Base-by-base conservation (phyloP, 2,888 invertebrate species). In the Caenorhabditis sulstoni region DNA sequence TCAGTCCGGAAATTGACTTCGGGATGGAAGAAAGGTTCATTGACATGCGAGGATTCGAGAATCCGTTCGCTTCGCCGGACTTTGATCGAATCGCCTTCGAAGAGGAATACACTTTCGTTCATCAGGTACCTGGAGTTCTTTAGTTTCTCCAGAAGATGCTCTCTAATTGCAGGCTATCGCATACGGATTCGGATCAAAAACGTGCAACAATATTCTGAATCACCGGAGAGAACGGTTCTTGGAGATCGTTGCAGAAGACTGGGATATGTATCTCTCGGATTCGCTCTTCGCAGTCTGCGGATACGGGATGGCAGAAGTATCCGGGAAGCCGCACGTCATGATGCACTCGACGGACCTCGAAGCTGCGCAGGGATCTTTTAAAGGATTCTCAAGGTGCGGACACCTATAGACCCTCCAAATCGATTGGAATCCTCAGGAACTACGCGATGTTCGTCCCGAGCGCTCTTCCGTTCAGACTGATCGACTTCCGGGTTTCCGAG, bases 271-370 rank as follows among this genome's bases (percentile, higher is more conserved):
- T 18, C 39, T 74, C 0, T 66, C 74, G 29, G 74, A 74, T 47
- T 74, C 74, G 23, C 66, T 74, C 9, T 74, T 74, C 9, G 66
- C 65, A 12, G 58, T 67, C 5, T 75, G 75, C 50, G 75, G 75
- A 2, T 75, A 75, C 39, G 67, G 66, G 5, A 62, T 75, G 59
- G 75, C 75, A 9, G 50, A 62, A 8, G 47, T 75, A 1, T 67
- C 61, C 47, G 66, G 66, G 16, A 67, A 62, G 29, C 75, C 66
- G 18, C 75, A 75, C 20, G 67, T 75, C 3, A 67, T 75, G 66
- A 67, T 75, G 75, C 75, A 75, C 50, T 75, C 75, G 1, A 75
- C 66, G 3, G 67, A 75, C 44, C 59, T 75, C 5, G 75, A 75
- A 44, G 41, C 66, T 1, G 75, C 75, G 12, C 75, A 75, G 18